Conservation (phyloP, 2,888 invertebrate species). For the Xanthorhoe spadicearia region DNA sequence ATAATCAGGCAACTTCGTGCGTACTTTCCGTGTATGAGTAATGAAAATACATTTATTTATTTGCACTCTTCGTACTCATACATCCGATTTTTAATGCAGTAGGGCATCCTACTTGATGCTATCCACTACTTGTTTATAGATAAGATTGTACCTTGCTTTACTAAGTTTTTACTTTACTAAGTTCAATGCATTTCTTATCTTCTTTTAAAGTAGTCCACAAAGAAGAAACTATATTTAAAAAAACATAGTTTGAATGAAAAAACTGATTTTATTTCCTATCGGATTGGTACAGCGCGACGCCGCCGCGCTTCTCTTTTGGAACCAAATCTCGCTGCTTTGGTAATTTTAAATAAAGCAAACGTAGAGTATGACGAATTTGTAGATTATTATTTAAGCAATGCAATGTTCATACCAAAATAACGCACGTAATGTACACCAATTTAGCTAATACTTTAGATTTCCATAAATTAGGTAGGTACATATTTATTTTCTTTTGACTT, state of each 20-base stretch:
- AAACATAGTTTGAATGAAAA: neutral
- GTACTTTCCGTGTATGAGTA: no score
- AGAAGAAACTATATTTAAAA: neutral
- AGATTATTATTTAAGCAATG: neutral
- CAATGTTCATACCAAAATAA: neutral
- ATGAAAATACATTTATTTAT: constrained; percentile 54
- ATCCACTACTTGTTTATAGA: neutral
- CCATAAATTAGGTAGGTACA: constrained; percentile 3
- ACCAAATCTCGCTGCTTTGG: neutral
- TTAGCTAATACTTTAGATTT: constrained; percentile 6
- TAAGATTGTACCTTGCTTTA: constrained; percentile 1
- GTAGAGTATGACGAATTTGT: neutral
- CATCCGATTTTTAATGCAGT: constrained; percentile 23
- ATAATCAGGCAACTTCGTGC: no score
- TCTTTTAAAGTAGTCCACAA: neutral
- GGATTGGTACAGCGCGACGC: no score
- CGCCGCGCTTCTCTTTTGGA: no score
- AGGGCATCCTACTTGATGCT: constrained; percentile 1
- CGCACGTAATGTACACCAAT: neutral
- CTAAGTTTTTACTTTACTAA: neutral
- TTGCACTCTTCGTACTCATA: constrained; percentile 42
- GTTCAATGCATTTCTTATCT: neutral
- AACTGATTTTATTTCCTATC: no score
- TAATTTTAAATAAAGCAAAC: neutral
- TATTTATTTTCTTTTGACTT: constrained; percentile 18